Base-by-base conservation (phyloP, 2,113 vertebrate genomes). In the Rhinopomastus cyanomelas region DNA sequence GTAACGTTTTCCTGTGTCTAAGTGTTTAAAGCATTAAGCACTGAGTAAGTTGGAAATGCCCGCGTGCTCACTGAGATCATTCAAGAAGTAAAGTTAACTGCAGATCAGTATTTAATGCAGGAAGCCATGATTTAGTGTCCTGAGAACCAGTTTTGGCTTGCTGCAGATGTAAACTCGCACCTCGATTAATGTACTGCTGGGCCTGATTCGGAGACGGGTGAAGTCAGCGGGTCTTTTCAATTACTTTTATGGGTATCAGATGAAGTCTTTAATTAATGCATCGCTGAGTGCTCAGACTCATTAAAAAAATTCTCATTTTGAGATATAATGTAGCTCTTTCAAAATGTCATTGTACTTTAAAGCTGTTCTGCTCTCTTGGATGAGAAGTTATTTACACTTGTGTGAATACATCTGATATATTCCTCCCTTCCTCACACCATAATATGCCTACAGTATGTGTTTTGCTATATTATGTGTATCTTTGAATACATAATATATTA, bases 281-380 rank as follows among this genome's bases (percentile, higher is more conserved):
- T 61, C 74, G 71, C 71, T 84, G 89, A 92, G 76, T 89, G 75
- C 75, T 94, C 72, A 88, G 75, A 83, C 77, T 94, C 74, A 87
- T 90, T 59, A 48, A 81, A 89, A 91, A 93, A 83, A 66, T 29
- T 62, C 90, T 90, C n/a, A 69, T 88, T 90, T 95, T 69, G 92
- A 83, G 81, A 55, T 81, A 81, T 78, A 95, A 92, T 85, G 67
- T 64, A 90, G 84, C 90, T 95, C 78, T 92, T 74, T 80, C 88
- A 93, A 95, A 95, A 94, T 96, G 93, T 95, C 93, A 91, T 81
- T 94, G 94, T 95, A 92, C 92, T 90, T 95, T 88, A 95, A 91
- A 95, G 81, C 88, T 93, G 92, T 86, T 96, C 92, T 82, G 81
- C 78, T 93, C 64, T 80, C 81, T 93, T 95, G 93, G 90, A 95